Conservation (phyloP, 2,888 invertebrate genomes). For the Acanthococcus lagerstroemiae region DNA sequence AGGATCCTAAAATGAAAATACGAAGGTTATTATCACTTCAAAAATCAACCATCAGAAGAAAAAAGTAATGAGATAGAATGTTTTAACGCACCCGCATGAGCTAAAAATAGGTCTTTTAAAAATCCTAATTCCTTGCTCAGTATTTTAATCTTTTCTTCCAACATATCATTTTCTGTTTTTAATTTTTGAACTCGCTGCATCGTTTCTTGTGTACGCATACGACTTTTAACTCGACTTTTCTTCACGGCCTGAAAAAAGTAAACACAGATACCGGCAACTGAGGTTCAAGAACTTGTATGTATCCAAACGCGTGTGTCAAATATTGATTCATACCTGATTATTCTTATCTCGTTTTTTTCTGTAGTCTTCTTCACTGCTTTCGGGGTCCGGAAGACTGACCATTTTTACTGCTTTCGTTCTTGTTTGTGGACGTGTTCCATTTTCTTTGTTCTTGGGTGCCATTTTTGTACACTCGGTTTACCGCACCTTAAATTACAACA, state of each 20-base stretch:
- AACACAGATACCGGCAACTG: no score
- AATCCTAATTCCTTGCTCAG: slow-evolving; percentile 70
- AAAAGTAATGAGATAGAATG: not conserved
- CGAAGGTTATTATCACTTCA: not conserved
- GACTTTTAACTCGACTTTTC: slow-evolving; percentile 67
- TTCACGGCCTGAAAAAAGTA: slow-evolving; percentile 58
- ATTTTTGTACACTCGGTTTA: no score
- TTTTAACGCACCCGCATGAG: slow-evolving; percentile 55
- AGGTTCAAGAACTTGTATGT: no score
- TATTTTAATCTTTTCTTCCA: slow-evolving; percentile 70
- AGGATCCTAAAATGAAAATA: slow-evolving; percentile 36
- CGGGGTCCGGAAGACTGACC: slow-evolving; percentile 20
- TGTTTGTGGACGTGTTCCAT: not conserved
- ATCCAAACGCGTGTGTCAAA: not conserved
- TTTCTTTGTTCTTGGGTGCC: slow-evolving; percentile 32
- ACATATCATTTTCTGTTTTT: slow-evolving; percentile 64
- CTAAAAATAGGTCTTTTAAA: slow-evolving; percentile 68
- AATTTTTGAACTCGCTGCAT: slow-evolving; percentile 61
- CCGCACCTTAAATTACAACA: no score
- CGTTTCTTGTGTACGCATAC: slow-evolving; percentile 66
- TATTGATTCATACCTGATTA: slow-evolving; percentile 51
- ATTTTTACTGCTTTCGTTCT: slow-evolving; percentile 19
- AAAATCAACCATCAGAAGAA: not conserved
- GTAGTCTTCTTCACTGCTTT: slow-evolving; percentile 57
- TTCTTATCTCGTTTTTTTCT: slow-evolving; percentile 63